These are phyloP conservation scores for Chloebia gouldiae DNA, from an alignment of 2,113 vertebrate genomes.

Conservation along the genomic window DNA sequence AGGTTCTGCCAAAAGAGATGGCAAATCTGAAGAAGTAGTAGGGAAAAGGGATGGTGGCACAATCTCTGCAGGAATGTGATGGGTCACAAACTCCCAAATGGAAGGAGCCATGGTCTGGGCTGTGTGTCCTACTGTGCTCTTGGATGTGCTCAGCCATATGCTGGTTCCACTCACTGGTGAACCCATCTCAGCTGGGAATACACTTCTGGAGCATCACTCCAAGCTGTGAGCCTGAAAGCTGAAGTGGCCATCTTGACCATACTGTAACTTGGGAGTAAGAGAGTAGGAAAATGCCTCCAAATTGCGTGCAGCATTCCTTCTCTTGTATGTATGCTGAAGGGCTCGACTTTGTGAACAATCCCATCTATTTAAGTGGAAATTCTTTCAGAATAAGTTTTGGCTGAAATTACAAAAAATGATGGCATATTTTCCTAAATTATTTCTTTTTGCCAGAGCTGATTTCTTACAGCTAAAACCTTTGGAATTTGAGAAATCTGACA, in stretches of 20 bases:
- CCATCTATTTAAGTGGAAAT: not conserved
- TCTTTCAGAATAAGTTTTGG: not conserved
- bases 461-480: not conserved
- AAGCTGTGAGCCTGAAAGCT: not conserved
- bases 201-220: not conserved
- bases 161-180: not conserved
- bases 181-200: not conserved
- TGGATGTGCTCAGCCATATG: not conserved
- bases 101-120: not conserved
- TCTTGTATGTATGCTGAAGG: not conserved
- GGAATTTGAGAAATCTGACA: not conserved
- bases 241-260: not conserved
- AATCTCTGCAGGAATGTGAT: not conserved
- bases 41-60: not conserved
- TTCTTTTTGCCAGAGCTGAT: not conserved
- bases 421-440: not conserved
- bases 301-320: not conserved
- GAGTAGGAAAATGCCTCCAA: not conserved
- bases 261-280: not conserved
- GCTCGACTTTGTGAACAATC: not conserved
- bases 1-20: not conserved
- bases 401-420: not conserved
- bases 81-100: not conserved
- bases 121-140: fast-evolving
- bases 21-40: not conserved